Evolutionary conservation across 2,797 vertebrate genomes (phyloP).

Genomic region (Lates japonicus): DNA sequence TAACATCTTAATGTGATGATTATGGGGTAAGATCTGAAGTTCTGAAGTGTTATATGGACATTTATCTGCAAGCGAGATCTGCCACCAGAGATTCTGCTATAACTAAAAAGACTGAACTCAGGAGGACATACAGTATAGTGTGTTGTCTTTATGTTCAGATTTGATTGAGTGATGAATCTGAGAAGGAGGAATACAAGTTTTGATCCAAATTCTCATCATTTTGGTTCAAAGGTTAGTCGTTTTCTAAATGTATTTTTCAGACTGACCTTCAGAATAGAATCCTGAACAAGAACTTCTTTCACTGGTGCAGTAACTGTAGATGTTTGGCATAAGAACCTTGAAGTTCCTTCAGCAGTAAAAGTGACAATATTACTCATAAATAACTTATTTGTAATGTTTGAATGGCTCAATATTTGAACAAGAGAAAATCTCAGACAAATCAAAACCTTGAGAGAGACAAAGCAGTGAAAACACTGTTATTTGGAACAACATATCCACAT

Average conservation of each 20-base stretch:
- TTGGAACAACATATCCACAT: slow-evolving; percentile 9
- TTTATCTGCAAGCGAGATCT: background rate
- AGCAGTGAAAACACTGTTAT: background rate
- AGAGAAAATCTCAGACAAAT: background rate
- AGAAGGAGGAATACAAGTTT: background rate
- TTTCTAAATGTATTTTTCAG: background rate
- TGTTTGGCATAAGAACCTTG: background rate
- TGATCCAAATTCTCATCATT: background rate
- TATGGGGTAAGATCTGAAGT: background rate
- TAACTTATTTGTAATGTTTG: background rate
- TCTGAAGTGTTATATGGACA: background rate
- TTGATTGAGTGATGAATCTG: background rate
- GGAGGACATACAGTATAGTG: background rate
- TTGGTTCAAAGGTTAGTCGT: background rate
- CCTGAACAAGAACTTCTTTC: background rate
- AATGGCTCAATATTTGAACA: background rate
- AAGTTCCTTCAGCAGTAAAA: background rate
- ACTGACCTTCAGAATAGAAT: background rate
- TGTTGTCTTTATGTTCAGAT: background rate
- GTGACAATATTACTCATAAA: background rate
- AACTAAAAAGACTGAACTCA: background rate
- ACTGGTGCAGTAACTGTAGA: background rate
- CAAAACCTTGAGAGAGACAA: slow-evolving; percentile 3
- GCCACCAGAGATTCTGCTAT: background rate
- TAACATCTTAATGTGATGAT: background rate